Conservation (phyloP, 1,140 invertebrate species). For the Hypsibius dujardini region DNA sequence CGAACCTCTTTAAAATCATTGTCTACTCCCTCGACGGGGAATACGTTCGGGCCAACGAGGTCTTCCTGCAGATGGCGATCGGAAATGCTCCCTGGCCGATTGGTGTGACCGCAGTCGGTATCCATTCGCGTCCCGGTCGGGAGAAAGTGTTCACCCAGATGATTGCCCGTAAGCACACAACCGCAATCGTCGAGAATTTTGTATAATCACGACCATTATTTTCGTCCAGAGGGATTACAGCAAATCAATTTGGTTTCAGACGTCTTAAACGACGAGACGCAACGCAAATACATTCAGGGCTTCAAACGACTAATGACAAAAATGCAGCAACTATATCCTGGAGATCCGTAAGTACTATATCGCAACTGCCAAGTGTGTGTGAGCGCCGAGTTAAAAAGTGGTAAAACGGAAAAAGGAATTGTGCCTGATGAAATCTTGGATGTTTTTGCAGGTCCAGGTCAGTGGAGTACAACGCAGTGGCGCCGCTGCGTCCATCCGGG, state of each 20-base stretch:
- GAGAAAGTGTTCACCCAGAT: conserved; percentile 99
- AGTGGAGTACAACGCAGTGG: conserved; percentile 60
- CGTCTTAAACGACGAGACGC: conserved; percentile 98
- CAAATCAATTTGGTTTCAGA: conserved; percentile 32
- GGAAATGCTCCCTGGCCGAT: conserved; percentile 99
- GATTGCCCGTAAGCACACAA: conserved; percentile 50
- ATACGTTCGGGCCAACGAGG: conserved; percentile 53
- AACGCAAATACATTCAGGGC: conserved; percentile 92
- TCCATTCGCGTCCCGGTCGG: conserved; percentile 92
- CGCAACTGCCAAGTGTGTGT: too few relatives aligned
- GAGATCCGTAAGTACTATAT: conserved; percentile 47
- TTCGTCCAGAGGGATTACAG: too few relatives aligned
- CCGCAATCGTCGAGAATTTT: neutral
- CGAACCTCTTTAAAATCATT: conserved; percentile 77
- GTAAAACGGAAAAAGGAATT: too few relatives aligned
- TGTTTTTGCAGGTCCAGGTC: conserved; percentile 48
- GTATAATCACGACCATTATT: neutral
- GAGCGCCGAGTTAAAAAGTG: too few relatives aligned
- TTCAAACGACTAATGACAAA: conserved; percentile 81
- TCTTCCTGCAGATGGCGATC: conserved; percentile 85
- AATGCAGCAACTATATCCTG: conserved; percentile 89
- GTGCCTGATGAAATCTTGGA: too few relatives aligned
- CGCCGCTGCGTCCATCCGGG: neutral
- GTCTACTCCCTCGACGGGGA: conserved; percentile 70
- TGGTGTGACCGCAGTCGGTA: conserved; percentile 99